Conservation (phyloP, 1,140 invertebrate species). For the Pygmarrhopalites habei region DNA sequence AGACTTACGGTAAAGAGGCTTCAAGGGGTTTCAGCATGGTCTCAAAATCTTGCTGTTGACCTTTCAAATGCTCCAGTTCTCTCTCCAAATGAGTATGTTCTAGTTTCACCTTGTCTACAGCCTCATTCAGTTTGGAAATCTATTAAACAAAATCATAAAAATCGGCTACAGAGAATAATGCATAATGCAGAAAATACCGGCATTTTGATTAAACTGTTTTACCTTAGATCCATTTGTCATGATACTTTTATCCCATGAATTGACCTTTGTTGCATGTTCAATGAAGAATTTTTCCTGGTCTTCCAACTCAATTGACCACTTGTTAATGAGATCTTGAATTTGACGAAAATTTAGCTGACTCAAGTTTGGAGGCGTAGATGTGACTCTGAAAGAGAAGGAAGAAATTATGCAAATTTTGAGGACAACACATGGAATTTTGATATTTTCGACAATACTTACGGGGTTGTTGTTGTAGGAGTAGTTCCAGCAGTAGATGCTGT, state of each 20-base stretch:
- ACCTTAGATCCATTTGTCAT: slow-evolving; percentile 84
- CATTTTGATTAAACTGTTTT: neutral
- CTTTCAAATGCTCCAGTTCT: slow-evolving; percentile 87
- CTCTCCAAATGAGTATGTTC: slow-evolving; percentile 85
- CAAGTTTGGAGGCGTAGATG: slow-evolving; percentile 1
- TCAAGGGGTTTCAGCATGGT: slow-evolving; percentile 78
- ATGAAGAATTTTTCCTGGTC: slow-evolving; percentile 90
- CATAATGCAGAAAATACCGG: slow-evolving; percentile 13
- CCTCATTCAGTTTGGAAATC: slow-evolving; percentile 76
- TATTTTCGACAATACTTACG: too few species aligned
- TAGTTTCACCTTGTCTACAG: slow-evolving; percentile 74
- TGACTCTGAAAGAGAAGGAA: too few species aligned
- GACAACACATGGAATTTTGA: too few species aligned
- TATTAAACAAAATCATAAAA: too few species aligned
- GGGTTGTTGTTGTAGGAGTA: too few species aligned
- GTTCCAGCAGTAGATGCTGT: too few species aligned
- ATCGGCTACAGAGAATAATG: too few species aligned
- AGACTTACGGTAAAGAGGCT: too few species aligned
- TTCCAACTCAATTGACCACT: slow-evolving; percentile 88
- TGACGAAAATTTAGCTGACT: slow-evolving; percentile 71
- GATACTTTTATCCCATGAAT: slow-evolving; percentile 85
- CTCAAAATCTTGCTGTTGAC: slow-evolving; percentile 86
- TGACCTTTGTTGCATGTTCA: slow-evolving; percentile 88
- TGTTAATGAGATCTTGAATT: slow-evolving; percentile 87
- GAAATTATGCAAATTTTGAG: too few species aligned